Evolutionary conservation across 2,113 vertebrate species (phyloP).

Genomic region (Todiramphus chloris): DNA sequence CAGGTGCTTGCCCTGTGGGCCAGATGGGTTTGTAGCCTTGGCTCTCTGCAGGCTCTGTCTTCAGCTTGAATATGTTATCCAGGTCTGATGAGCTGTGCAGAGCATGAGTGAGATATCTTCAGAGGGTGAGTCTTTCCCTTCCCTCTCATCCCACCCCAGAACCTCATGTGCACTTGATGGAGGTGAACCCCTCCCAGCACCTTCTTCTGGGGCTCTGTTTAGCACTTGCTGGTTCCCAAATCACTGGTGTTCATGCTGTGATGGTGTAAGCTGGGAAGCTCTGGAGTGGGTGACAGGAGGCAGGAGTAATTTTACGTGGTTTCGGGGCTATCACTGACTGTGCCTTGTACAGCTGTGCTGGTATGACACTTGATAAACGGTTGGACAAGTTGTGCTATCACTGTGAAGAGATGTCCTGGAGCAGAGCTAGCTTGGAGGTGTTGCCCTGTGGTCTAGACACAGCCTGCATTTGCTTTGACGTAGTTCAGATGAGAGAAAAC

Average conservation of each 20-base stretch:
- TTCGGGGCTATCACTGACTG: accelerated
- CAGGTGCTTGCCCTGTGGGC: neutral
- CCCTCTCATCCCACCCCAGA: neutral
- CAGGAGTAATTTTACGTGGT: neutral
- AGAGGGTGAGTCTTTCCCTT: neutral
- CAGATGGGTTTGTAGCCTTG: neutral
- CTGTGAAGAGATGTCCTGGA: neutral
- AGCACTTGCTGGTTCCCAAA: neutral
- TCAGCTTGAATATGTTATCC: neutral
- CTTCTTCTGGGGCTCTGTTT: neutral
- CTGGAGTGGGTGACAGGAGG: neutral
- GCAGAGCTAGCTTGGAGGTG: neutral
- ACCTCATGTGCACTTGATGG: neutral
- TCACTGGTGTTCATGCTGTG: neutral
- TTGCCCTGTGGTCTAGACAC: neutral
- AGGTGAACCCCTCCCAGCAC: neutral
- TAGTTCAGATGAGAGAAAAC: neutral
- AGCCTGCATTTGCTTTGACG: neutral
- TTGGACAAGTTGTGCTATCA: accelerated
- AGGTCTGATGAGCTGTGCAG: neutral
- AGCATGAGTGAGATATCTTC: neutral
- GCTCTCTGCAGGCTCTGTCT: neutral
- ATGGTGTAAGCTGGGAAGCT: neutral
- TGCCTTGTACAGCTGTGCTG: neutral
- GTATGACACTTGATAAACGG: neutral